Evolutionary conservation across 2,113 vertebrate genomes (phyloP).

Genomic region (Ahaetulla prasina): DNA sequence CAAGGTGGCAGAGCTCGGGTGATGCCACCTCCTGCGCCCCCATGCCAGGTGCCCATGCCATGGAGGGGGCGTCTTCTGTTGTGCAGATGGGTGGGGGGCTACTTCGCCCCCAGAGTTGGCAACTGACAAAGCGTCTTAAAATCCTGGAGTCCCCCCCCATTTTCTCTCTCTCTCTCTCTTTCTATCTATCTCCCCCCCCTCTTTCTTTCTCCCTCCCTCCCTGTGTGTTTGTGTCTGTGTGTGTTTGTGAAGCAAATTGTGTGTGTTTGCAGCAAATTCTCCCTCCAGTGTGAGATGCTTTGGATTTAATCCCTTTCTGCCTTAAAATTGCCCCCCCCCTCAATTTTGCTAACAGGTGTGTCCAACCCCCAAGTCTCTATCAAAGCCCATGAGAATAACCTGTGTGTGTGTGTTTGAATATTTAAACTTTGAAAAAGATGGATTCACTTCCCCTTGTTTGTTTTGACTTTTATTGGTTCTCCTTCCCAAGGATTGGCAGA

Average conservation of each 20-base stretch:
- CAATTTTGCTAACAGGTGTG: neutral
- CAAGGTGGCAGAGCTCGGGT: neutral
- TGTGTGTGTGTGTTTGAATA: neutral
- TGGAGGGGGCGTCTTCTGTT: no score
- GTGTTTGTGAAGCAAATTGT: no score
- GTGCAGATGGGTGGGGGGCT: neutral
- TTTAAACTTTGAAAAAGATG: neutral
- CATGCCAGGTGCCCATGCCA: neutral
- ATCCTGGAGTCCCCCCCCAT: neutral
- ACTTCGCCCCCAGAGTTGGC: neutral
- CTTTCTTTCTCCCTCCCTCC: no score
- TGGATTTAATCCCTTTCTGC: neutral
- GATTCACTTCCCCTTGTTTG: neutral
- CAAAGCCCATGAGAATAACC: neutral
- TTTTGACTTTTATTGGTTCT: neutral
- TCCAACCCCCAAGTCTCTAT: neutral
- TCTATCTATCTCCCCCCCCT: no score
- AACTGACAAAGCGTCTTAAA: neutral
- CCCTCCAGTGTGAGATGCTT: neutral
- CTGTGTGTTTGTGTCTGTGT: no score
- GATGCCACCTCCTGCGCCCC: neutral
- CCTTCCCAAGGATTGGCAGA: neutral
- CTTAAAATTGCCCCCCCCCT: neutral
- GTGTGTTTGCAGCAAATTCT: neutral
- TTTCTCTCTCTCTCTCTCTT: no score